A percentile compares a stretch with the other conserved stretches of the same genome.
Evolutionary conservation across 2,113 vertebrate genomes (phyloP).

Genomic region (Rhinogobius similis): DNA sequence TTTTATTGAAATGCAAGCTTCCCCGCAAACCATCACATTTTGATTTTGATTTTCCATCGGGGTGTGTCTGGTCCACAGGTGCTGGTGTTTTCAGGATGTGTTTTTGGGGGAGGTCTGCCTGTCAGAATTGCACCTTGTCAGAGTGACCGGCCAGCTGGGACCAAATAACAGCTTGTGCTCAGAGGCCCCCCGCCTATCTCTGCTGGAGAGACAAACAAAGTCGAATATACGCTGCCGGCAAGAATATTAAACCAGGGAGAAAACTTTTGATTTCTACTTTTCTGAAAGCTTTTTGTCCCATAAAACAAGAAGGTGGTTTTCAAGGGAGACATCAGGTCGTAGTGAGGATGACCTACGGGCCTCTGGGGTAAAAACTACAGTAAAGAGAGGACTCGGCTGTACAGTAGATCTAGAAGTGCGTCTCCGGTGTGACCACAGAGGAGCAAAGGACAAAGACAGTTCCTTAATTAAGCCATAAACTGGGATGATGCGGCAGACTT

Average conservation of each 20-base stretch:
- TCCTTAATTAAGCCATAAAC: conserved; percentile 20
- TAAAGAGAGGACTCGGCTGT: not conserved
- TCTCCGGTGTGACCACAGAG: not conserved
- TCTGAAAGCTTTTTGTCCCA: conserved; percentile 17
- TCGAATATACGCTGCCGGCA: conserved; percentile 9
- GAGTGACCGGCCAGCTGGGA: conserved; percentile 28
- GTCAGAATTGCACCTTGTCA: conserved; percentile 39
- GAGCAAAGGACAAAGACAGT: conserved; percentile 10
- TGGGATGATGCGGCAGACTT: not conserved
- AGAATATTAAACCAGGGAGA: conserved; percentile 29
- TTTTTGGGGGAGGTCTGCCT: conserved; percentile 9
- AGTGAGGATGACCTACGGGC: conserved; percentile 8
- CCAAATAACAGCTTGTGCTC: conserved; percentile 40
- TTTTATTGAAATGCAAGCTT: not conserved
- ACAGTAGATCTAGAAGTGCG: conserved; percentile 1
- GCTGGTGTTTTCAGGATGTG: not conserved
- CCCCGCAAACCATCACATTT: no score
- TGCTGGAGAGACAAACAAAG: conserved; percentile 29
- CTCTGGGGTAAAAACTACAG: conserved; percentile 3
- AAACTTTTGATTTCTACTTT: not conserved
- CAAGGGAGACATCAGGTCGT: conserved; percentile 2
- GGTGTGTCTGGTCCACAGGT: not conserved
- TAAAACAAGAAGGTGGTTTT: conserved; percentile 9
- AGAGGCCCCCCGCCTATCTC: conserved; percentile 17
- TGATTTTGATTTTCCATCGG: not conserved